Evolutionary conservation across 2,113 vertebrate genomes (phyloP).

Genomic region (Platysternon megacephalum): DNA sequence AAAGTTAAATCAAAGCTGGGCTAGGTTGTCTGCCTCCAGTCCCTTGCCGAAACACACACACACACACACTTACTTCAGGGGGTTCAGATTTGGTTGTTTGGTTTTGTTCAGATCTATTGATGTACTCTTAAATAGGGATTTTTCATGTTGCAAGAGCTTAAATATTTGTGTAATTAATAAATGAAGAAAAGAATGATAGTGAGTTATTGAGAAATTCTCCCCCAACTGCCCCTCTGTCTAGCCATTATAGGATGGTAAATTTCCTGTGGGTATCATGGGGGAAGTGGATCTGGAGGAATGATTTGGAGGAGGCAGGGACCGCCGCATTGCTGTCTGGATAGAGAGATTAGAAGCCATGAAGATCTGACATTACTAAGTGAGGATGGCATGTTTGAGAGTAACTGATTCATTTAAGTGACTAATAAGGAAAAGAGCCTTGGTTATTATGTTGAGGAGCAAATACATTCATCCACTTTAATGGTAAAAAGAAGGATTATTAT

Average conservation of each 20-base stretch:
- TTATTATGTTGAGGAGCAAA: conserved; percentile 18
- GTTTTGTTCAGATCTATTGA: not conserved
- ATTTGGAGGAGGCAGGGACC: too few relatives aligned
- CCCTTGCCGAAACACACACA: not conserved
- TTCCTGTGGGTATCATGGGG: too few relatives aligned
- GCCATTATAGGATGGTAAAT: too few relatives aligned
- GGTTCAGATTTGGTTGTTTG: not conserved
- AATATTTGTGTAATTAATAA: not conserved
- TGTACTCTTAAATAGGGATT: too few relatives aligned
- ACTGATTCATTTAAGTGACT: conserved; percentile 16
- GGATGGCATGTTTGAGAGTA: conserved; percentile 11
- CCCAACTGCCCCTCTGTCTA: too few relatives aligned
- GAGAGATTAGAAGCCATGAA: conserved; percentile 27
- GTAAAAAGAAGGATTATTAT: conserved; percentile 31
- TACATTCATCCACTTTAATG: not conserved
- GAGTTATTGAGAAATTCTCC: too few relatives aligned
- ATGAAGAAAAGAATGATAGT: not conserved
- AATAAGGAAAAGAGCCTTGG: not conserved
- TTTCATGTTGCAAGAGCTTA: not conserved
- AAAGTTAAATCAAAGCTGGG: not conserved
- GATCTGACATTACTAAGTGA: conserved; percentile 14
- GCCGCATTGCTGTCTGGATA: not conserved
- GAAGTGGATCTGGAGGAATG: too few relatives aligned
- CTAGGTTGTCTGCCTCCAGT: not conserved
- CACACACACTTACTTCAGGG: not conserved